Evolutionary conservation across 2,888 invertebrate species (phyloP).

Genomic region (Agonopterix subpropinquella): DNA sequence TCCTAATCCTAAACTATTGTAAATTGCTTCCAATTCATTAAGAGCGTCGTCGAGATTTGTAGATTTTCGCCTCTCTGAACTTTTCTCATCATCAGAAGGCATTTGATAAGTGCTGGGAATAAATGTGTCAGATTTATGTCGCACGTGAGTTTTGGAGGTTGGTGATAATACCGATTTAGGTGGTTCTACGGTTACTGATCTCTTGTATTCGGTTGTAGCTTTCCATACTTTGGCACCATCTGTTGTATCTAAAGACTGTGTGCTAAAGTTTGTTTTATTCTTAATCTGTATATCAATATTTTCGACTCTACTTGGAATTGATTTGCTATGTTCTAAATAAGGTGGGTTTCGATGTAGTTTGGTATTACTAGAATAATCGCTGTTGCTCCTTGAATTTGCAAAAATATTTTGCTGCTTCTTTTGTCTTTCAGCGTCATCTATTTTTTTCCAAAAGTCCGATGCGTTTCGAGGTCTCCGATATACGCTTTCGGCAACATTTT

Average conservation of each 20-base stretch:
- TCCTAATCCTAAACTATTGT: constrained; percentile 88
- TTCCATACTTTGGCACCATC: constrained; percentile 67
- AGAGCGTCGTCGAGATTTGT: constrained; percentile 91
- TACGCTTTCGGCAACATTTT: constrained; percentile 41
- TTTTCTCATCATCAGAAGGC: constrained; percentile 65
- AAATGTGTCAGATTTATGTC: constrained; percentile 67
- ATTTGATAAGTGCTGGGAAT: constrained; percentile 49
- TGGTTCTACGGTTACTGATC: constrained; percentile 55
- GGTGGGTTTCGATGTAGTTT: constrained; percentile 32
- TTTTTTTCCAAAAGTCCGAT: constrained; percentile 79
- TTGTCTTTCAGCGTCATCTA: constrained; percentile 71
- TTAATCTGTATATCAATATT: constrained; percentile 43
- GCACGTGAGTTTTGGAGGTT: constrained; percentile 53
- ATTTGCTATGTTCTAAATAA: constrained; percentile 36
- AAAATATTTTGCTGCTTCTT: constrained; percentile 48
- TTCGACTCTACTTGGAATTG: constrained; percentile 23
- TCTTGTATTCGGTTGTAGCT: constrained; percentile 66
- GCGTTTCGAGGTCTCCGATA: constrained; percentile 68
- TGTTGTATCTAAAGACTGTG: constrained; percentile 44
- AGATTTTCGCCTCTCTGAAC: constrained; percentile 78
- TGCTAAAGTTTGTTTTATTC: constrained; percentile 40
- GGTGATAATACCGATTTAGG: constrained; percentile 46
- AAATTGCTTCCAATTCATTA: constrained; percentile 93
- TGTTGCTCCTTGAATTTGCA: constrained; percentile 50
- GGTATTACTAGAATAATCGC: constrained; percentile 48